Percentiles rank a stretch among this genome's conserved stretches.
phyloP scores from a whole-genome alignment of 2,113 vertebrate species.

The Amblyopsis rosae region DNA sequence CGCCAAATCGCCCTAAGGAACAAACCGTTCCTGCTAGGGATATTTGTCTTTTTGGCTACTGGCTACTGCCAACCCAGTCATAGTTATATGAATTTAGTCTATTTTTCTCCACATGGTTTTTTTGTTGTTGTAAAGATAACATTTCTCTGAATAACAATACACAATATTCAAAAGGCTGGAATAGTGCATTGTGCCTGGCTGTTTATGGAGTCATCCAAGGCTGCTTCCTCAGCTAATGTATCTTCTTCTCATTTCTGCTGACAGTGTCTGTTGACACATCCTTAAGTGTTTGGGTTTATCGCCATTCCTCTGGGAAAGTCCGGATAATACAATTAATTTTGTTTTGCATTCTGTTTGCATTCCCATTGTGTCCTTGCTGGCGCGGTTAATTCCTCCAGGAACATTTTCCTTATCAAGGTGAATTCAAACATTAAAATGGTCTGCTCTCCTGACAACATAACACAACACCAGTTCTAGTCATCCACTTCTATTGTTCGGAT shows the following conservation, averaged over 20 bases:
- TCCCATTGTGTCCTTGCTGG: slow-evolving; percentile 34
- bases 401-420: slow-evolving; percentile 50
- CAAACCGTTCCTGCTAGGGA: too few species aligned
- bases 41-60: too few species aligned
- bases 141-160: neutral
- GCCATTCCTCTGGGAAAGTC: slow-evolving; percentile 50
- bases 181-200: slow-evolving; percentile 14
- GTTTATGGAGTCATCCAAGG: slow-evolving; percentile 31
- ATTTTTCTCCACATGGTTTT: neutral
- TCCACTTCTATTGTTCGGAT: too few species aligned
- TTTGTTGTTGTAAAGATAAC: neutral
- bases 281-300: slow-evolving; percentile 55
- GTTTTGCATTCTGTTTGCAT: slow-evolving; percentile 56
- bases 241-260: slow-evolving; percentile 44
- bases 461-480: neutral
- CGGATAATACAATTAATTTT: slow-evolving; percentile 65
- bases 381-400: slow-evolving; percentile 35
- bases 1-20: too few species aligned
- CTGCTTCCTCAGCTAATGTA: slow-evolving; percentile 35
- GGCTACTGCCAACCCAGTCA: too few species aligned
- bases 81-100: too few species aligned
- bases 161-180: slow-evolving; percentile 7
- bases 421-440: slow-evolving; percentile 36
- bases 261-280: slow-evolving; percentile 50
- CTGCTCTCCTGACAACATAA: slow-evolving; percentile 20